These are phyloP conservation scores for Pseudomyrmex flavicornis DNA, from an alignment of 1,140 invertebrate genomes.

Conservation along the genomic window DNA sequence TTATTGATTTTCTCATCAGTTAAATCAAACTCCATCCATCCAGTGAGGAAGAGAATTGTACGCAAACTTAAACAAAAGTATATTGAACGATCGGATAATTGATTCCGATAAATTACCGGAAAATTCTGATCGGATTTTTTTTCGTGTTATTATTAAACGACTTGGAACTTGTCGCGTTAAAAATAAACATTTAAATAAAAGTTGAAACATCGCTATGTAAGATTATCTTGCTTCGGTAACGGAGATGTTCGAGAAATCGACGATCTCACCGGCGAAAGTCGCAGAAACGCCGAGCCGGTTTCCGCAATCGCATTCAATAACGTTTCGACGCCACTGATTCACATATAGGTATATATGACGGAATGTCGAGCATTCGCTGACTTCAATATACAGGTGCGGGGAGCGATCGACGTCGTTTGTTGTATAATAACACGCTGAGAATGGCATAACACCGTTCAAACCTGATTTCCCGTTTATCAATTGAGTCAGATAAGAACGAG, in stretches of 20 bases:
- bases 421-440: constrained; percentile 33
- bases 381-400: constrained; percentile 13
- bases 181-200: neutral
- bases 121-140: neutral
- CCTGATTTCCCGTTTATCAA: constrained; percentile 43
- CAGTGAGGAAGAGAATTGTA: neutral
- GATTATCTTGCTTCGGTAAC: constrained; percentile 28
- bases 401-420: constrained; percentile 15
- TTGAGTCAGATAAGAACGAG: constrained; percentile 45
- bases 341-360: neutral
- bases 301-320: constrained; percentile 41
- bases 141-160: neutral
- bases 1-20: constrained; percentile 42
- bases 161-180: constrained; percentile 11
- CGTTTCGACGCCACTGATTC: constrained; percentile 23
- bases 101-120: neutral
- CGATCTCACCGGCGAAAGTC: constrained; percentile 38
- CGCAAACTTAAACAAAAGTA: constrained; percentile 5
- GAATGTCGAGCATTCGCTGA: constrained; percentile 44
- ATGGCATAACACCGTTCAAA: constrained; percentile 38
- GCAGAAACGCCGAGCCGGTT: constrained; percentile 7
- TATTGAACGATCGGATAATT: constrained; percentile 11
- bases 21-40: constrained; percentile 19
- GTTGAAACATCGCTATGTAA: constrained; percentile 5
- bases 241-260: neutral